Evolutionary conservation across 2,888 invertebrate genomes (phyloP), one percentile per base, ranked within the genome.

Genomic region (Watsonalla cultraria): DNA sequence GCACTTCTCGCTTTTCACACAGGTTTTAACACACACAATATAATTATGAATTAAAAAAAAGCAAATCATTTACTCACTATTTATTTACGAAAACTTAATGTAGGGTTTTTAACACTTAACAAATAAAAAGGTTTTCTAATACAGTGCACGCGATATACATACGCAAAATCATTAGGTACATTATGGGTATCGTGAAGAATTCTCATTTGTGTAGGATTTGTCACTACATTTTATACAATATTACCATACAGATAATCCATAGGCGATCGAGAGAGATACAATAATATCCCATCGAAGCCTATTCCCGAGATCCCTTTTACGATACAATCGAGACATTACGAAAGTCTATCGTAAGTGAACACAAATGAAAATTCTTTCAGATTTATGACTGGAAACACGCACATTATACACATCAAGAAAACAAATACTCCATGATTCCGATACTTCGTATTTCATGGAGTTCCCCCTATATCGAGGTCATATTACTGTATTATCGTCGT

Each of bases 131-230:
- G 47, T 24, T 34, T 45, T 47, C 53, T 61, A 57, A 64, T 71
- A 75, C 70, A 74, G 55, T 66, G 60, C 71, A 76, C 71, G 68
- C 73, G 60, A 68, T 70, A 62, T 72, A 69, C 66, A 72, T 42
- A 42, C 64, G 69, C 58, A 57, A 56, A 54, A 64, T n/a, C 13
- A 14, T 15, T 11, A 49, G 34, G 33, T n/a, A 47, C 47, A 47
- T n/a, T 6, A 47, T 47, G 2, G 13, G 37, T 37, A 0, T 7
- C 24, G 11, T 24, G 8, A 15, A 48, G 13, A 35, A 39, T 39
- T 15, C n/a, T 15, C 9, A 48, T 47, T 46, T 24, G 24, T 37
- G 13, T 13, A 7, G 35, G 13, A 8, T 8, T 47, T 47, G n/a
- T n/a, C n/a, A n/a, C n/a, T n/a, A n/a, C n/a, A 24, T 47, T 13